Evolutionary conservation across 1,140 invertebrate species (phyloP), one percentile per base, ranked within the genome.

Genomic region (Whitmania pigra): DNA sequence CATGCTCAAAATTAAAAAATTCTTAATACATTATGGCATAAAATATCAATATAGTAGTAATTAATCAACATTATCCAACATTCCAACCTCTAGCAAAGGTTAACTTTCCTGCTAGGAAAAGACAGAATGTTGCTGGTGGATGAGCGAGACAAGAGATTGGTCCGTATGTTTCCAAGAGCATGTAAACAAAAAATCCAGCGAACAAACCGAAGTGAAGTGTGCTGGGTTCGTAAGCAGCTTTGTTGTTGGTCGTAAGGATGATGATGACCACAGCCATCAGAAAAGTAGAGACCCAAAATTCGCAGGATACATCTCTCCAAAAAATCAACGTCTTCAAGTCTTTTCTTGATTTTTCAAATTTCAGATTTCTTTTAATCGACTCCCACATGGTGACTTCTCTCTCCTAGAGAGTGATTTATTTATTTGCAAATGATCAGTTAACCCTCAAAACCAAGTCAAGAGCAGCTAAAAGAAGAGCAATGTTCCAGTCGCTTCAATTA

Each of bases 261-360:
- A 31, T 22, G 36, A 68, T 68, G 67, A 68, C 67, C n/a, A 68
- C 40, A 25, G 67, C 36, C 67, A 68, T 31, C n/a, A 68, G 29
- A 36, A 68, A 68, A n/a, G 67, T 68, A 31, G 29, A 68, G 3
- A 68, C 29, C 22, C 22, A 25, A 36, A 68, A 68, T 18, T 68
- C 67, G 67, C 27, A 31, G 2, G 40, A 31, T 22, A 68, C 67
- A 22, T 68, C 67, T 43, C 27, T 22, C 67, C 67, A 68, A 29
- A 68, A 68, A 36, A 36, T 36, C 25, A 43, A 36, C 22, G 3
- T 68, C 9, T 25, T 22, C 25, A 68, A 17, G n/a, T 68, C 67
- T 25, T 40, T 22, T 63, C 57, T 63, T 18, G 57, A 63, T 25
- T 1, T 13, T 63, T 63, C 29, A 31, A 63, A 63, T 31, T 13